A percentile compares a stretch with the other conserved stretches of the same genome.
Evolutionary conservation across 2,113 vertebrate species (phyloP).

Genomic region (Callionymus lyra): DNA sequence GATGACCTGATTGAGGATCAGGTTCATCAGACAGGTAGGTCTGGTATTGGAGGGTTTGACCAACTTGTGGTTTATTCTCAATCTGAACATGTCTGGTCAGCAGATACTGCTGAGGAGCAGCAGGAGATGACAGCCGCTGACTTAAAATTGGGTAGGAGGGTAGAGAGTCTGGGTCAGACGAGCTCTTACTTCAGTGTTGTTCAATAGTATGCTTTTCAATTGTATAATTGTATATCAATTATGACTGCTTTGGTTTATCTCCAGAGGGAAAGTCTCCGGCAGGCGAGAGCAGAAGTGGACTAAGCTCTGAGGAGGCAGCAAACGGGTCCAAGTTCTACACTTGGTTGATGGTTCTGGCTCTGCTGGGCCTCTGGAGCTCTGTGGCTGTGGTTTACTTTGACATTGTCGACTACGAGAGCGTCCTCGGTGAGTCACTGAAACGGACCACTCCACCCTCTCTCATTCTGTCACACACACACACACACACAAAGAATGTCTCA

Average conservation of each 20-base stretch:
- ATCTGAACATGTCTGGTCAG: constrained; percentile 8
- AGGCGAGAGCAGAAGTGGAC: constrained; percentile 66
- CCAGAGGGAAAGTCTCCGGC: constrained; percentile 45
- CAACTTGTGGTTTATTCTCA: constrained; percentile 1
- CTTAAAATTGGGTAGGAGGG: constrained; percentile 18
- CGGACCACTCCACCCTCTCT: background rate
- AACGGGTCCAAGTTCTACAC: constrained; percentile 68
- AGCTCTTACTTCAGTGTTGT: background rate
- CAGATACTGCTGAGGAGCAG: constrained; percentile 15
- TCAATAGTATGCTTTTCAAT: background rate
- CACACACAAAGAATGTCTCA: constrained; percentile 1
- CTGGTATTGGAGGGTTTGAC: background rate
- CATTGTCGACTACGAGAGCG: constrained; percentile 88
- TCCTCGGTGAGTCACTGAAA: constrained; percentile 72
- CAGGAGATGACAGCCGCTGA: constrained; percentile 12
- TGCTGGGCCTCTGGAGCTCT: constrained; percentile 91
- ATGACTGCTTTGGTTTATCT: constrained; percentile 5
- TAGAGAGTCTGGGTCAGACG: background rate
- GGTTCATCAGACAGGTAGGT: constrained; percentile 32
- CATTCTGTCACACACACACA: background rate
- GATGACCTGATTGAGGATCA: constrained; percentile 15
- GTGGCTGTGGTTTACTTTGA: constrained; percentile 95
- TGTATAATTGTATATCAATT: too few species aligned
- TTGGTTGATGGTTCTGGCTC: constrained; percentile 89
- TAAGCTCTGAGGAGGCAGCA: constrained; percentile 10